Percentiles rank a stretch among this genome's conserved stretches.
Evolutionary conservation across 2,888 invertebrate genomes (phyloP).

Genomic region (Phrixothrix hirtus): DNA sequence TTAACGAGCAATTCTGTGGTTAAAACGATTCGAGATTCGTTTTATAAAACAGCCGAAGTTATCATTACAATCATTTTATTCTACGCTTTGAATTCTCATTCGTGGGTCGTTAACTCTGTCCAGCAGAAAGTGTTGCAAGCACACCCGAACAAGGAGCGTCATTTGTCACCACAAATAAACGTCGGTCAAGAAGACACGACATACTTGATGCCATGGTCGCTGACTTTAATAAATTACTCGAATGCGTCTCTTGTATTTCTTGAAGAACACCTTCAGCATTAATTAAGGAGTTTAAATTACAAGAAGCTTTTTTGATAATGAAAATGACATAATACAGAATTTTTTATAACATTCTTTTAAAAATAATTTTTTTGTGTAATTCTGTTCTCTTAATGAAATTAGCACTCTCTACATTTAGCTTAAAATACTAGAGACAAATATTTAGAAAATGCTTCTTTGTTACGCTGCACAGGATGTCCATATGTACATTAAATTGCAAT

Average conservation of each 20-base stretch:
- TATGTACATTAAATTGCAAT: too few relatives aligned
- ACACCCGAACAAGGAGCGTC: conserved; percentile 43
- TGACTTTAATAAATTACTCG: conserved; percentile 32
- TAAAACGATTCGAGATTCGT: conserved; percentile 18
- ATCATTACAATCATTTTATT: background rate
- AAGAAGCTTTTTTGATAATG: too few relatives aligned
- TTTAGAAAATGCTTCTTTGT: background rate
- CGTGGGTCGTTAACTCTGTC: conserved; percentile 44
- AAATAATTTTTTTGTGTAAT: too few relatives aligned
- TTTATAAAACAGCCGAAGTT: conserved; percentile 15
- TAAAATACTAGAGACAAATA: too few relatives aligned
- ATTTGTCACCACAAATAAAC: conserved; percentile 42
- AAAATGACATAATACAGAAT: too few relatives aligned
- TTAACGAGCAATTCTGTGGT: conserved; percentile 23
- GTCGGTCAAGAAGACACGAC: conserved; percentile 32
- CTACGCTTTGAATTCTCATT: conserved; percentile 14
- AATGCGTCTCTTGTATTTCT: conserved; percentile 23
- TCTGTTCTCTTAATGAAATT: background rate
- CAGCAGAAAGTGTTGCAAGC: conserved; percentile 45
- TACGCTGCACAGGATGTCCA: too few relatives aligned
- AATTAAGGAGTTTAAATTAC: too few relatives aligned
- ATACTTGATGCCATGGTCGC: conserved; percentile 25
- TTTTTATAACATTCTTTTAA: conserved; percentile 8
- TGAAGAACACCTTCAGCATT: conserved; percentile 18
- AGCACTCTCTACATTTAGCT: too few relatives aligned